Evolutionary conservation across 2,113 vertebrate genomes (phyloP), one percentile per base, ranked within the genome.

Genomic region (Meleagris gallopavo): DNA sequence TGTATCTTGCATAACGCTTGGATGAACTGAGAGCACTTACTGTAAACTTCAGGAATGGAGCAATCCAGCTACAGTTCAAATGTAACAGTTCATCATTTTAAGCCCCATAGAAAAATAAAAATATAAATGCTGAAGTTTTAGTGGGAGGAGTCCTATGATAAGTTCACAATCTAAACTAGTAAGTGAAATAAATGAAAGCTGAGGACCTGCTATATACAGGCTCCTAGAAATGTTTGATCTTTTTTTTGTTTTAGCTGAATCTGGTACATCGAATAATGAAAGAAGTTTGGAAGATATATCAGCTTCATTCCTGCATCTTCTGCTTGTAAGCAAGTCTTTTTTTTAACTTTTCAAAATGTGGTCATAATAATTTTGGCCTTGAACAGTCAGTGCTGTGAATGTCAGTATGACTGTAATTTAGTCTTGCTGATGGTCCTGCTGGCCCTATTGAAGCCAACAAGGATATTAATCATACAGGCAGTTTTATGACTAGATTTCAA

Each of bases 211-310:
- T 89, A 21, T 58, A 30, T 16, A 9, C 13, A 58, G 48, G 16
- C 65, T 83, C 7, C 36, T 57, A 62, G 30, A 82, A 73, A 72
- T 66, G 60, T n/a, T 18, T 9, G 40, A 5, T 77, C 22, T 71
- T 75, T 20, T 67, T 84, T 40, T 55, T 55, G 29, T 57, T 57
- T 19, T 57, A 99, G 99, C 96, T 99, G 98, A 98, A 98, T 94
- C 98, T 99, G 95, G 96, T 99, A 80, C 98, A 98, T 96, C 97
- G 96, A 95, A 98, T 99, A 94, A 82, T 99, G 97, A 98, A 99
- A 92, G 96, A 98, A 41, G 96, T 98, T 84, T 99, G 99, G 99
- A 97, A 96, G 95, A 99, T 98, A 97, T 97, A 98, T 78, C 96
- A 97, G 73, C 98, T 98, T 48, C 96, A 97, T 46, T 96, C 98